These are phyloP conservation scores for Microplitis deprimator DNA, from an alignment of 2,888 invertebrate species.

Conservation along the genomic window DNA sequence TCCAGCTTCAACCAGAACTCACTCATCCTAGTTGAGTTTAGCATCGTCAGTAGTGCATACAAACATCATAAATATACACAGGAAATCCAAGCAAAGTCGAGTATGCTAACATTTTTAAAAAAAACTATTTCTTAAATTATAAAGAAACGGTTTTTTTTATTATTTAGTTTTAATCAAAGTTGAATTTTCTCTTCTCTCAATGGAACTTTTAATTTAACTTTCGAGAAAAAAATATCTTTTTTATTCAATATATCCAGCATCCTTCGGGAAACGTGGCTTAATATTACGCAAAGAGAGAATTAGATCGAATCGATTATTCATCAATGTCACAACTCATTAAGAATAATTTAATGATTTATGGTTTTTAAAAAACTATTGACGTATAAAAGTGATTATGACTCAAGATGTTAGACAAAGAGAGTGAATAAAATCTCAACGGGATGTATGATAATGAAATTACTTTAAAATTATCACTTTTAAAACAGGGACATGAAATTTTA, in stretches of 20 bases:
- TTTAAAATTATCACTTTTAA: not conserved
- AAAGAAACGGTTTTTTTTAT: not conserved
- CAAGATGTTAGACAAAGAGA: not conserved
- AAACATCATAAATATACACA: not conserved
- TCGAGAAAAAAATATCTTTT: not conserved
- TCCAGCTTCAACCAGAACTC: constrained; percentile 45
- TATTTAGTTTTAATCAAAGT: not conserved
- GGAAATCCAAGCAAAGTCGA: not conserved
- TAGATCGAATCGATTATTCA: not conserved
- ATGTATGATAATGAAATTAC: not conserved
- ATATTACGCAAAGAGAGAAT: not conserved
- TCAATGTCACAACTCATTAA: not conserved
- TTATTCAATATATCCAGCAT: not conserved
- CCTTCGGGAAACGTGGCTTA: not conserved
- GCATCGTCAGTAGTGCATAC: not conserved
- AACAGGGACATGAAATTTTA: not conserved
- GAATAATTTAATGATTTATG: not conserved
- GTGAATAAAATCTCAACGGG: not conserved
- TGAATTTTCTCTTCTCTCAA: not conserved
- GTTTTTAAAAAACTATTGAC: not conserved
- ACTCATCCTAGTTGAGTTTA: constrained; percentile 5
- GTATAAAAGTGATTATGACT: not conserved
- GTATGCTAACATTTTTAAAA: not conserved
- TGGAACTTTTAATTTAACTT: not conserved
- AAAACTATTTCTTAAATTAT: not conserved